Evolutionary conservation across 2,888 invertebrate genomes (phyloP).

Genomic region (Scaptomyza flava): DNA sequence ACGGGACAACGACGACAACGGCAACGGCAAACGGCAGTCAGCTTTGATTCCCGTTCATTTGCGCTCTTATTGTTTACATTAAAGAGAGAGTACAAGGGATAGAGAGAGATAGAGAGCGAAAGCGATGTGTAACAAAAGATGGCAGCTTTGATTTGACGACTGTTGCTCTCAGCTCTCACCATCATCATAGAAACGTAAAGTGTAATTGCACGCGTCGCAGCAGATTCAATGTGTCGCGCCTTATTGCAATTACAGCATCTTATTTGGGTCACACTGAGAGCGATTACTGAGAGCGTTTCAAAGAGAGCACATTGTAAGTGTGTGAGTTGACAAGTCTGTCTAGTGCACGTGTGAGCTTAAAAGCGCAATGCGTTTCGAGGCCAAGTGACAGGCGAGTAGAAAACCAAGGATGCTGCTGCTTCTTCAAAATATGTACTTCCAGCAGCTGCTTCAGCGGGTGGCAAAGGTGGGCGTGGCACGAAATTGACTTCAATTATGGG

Average conservation of each 20-base stretch:
- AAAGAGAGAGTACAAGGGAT: conserved; percentile 20
- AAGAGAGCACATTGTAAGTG: conserved; percentile 25
- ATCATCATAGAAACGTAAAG: conserved; percentile 21
- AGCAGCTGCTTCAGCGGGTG: conserved; percentile 27
- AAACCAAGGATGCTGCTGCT: conserved; percentile 51
- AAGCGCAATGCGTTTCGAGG: conserved; percentile 77
- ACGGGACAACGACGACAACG: conserved; percentile 23
- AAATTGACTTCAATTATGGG: conserved; percentile 39
- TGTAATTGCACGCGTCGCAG: conserved; percentile 61
- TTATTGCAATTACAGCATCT: conserved; percentile 75
- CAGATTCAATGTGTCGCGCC: conserved; percentile 62
- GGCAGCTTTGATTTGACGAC: conserved; percentile 17
- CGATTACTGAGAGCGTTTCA: conserved; percentile 12
- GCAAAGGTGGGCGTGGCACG: conserved; percentile 20
- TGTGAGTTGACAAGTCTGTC: conserved; percentile 29
- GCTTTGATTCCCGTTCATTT: conserved; percentile 33
- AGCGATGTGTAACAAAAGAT: conserved; percentile 9
- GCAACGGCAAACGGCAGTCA: conserved; percentile 3
- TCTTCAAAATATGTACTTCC: conserved; percentile 47
- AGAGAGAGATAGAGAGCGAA: conserved; percentile 5
- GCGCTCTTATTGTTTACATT: conserved; percentile 52
- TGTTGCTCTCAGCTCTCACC: conserved; percentile 46
- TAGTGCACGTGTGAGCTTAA: conserved; percentile 74
- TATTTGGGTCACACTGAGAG: conserved; percentile 74
- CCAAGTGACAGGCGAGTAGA: conserved; percentile 65